A percentile compares a stretch with the other conserved stretches of the same genome.
phyloP scores from a whole-genome alignment of 2,888 invertebrate species.

The Spodoptera picta region DNA sequence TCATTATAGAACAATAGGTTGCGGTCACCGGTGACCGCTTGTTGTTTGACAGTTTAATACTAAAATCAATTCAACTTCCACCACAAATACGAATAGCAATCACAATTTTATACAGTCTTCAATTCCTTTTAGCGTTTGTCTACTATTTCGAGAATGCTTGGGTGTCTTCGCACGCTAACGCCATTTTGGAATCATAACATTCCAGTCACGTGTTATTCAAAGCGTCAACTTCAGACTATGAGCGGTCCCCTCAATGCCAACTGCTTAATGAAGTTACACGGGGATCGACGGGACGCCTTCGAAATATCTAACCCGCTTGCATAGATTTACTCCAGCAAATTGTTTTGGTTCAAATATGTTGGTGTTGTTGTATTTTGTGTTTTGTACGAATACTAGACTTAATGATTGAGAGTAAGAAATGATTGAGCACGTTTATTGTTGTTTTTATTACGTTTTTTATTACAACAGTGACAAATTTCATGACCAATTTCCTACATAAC shows the following conservation, averaged over 20 bases:
- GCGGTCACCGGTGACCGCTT: no score
- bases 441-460: no score
- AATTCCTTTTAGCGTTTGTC: slow-evolving; percentile 28
- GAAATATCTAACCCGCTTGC: slow-evolving; percentile 47
- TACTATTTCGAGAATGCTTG: slow-evolving; percentile 47
- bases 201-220: slow-evolving; percentile 65
- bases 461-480: no score
- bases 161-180: slow-evolving; percentile 53
- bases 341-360: slow-evolving; percentile 3
- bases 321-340: slow-evolving; percentile 27
- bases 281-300: slow-evolving; percentile 52
- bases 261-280: slow-evolving; percentile 71
- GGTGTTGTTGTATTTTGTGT: background rate
- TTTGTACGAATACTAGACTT: no score
- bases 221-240: slow-evolving; percentile 65
- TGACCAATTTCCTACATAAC: no score
- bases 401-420: no score
- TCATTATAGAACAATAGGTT: no score
- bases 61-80: no score
- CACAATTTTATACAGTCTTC: slow-evolving; percentile 27
- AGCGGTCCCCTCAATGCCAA: slow-evolving; percentile 59
- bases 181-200: slow-evolving; percentile 59
- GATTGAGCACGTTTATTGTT: no score
- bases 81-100: slow-evolving; percentile 4
- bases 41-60: no score